Evolutionary conservation across 2,888 invertebrate species (phyloP).

Genomic region (Allacma fusca): DNA sequence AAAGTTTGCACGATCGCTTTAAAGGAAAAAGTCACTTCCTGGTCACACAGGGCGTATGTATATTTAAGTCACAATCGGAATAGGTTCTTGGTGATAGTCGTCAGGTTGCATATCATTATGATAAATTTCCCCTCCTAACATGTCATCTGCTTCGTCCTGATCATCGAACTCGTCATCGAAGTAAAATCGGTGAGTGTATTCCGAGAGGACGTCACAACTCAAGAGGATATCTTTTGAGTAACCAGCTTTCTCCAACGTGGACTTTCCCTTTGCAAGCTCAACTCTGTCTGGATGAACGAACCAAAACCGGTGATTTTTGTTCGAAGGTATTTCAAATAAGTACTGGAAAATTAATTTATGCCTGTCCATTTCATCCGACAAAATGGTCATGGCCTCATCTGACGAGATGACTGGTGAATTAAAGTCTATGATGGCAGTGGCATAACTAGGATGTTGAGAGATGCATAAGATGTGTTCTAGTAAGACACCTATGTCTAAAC

Average conservation of each 20-base stretch:
- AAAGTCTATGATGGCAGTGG: conserved; percentile 31
- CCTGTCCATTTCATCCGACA: conserved; percentile 30
- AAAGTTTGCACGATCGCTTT: not conserved
- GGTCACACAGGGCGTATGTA: too few relatives aligned
- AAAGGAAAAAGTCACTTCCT: too few relatives aligned
- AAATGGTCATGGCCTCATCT: not conserved
- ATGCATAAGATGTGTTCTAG: conserved; percentile 18
- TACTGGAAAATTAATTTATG: conserved; percentile 28
- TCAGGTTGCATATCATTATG: not conserved
- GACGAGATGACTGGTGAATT: conserved; percentile 13
- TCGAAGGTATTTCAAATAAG: conserved; percentile 28
- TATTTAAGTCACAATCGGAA: not conserved
- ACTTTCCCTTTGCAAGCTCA: not conserved
- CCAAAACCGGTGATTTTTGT: conserved; percentile 31
- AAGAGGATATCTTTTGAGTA: conserved; percentile 27
- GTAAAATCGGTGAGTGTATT: conserved; percentile 17
- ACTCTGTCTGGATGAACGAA: conserved; percentile 33
- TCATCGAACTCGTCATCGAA: conserved; percentile 32
- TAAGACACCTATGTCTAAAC: conserved; percentile 28
- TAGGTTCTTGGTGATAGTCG: conserved; percentile 26
- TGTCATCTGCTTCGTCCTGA: not conserved
- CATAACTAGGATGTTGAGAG: conserved; percentile 25
- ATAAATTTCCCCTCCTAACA: not conserved
- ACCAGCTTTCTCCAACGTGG: conserved; percentile 24
- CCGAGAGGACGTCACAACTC: conserved; percentile 17